Conservation (phyloP, 2,888 invertebrate species). For the Drosophila macrospina region DNA sequence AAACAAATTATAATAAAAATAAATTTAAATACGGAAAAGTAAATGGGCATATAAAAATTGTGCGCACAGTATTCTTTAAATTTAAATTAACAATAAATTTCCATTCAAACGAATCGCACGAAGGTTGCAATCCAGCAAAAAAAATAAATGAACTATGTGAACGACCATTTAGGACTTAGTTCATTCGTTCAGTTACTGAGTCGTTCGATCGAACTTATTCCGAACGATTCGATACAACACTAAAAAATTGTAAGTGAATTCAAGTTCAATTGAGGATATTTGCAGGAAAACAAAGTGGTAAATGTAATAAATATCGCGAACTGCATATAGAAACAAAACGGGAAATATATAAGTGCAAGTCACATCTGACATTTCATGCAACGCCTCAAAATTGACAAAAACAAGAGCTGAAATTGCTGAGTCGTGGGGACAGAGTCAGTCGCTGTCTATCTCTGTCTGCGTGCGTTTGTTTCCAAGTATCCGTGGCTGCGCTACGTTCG, state of each 20-base stretch:
- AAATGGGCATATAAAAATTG: no score
- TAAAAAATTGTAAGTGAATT: constrained; percentile 63
- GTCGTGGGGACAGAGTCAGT: constrained; percentile 59
- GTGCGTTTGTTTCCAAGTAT: constrained; percentile 70
- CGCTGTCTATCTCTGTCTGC: constrained; percentile 73
- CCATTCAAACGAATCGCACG: no score
- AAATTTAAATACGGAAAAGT: no score
- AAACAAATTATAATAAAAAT: no score
- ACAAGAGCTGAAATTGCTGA: constrained; percentile 54
- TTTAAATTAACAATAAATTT: no score
- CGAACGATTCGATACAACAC: constrained; percentile 17
- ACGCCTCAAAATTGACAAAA: constrained; percentile 58
- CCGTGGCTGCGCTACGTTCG: constrained; percentile 56
- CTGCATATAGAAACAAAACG: constrained; percentile 7
- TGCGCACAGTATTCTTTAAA: no score
- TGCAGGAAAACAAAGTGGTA: constrained; percentile 39
- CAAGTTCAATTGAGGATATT: constrained; percentile 42
- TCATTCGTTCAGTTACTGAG: no score
- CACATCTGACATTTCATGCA: constrained; percentile 37
- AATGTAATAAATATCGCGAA: constrained; percentile 24
- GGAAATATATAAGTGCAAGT: constrained; percentile 35
- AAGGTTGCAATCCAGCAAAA: no score
- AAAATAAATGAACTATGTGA: no score
- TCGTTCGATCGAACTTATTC: no score
- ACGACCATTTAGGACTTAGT: no score